phyloP scores from a whole-genome alignment of 2,888 invertebrate genomes.

The Artemia sinica region DNA sequence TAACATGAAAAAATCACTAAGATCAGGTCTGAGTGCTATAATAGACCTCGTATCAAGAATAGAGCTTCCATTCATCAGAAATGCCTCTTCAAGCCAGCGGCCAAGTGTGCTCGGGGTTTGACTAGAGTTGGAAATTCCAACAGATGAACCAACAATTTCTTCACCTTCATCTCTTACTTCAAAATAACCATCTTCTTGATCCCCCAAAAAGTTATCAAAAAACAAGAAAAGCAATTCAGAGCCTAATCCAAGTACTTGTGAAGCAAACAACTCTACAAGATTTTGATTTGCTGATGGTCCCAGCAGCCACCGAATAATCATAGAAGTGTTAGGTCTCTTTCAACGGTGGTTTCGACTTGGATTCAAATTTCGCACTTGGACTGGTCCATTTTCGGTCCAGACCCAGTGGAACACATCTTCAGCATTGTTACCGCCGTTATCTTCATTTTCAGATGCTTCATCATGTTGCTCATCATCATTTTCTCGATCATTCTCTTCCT shows the following conservation, averaged over 20 bases:
- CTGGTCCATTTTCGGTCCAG: slow-evolving; percentile 33
- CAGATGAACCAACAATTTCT: slow-evolving; percentile 21
- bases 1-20: slow-evolving; percentile 36
- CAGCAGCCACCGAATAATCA: slow-evolving; percentile 44
- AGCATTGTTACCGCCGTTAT: slow-evolving; percentile 34
- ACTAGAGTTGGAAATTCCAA: slow-evolving; percentile 27
- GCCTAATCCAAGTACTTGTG: slow-evolving; percentile 25
- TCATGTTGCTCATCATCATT: slow-evolving; percentile 33
- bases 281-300: slow-evolving; percentile 37
- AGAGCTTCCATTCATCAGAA: slow-evolving; percentile 57
- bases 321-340: slow-evolving; percentile 45
- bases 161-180: slow-evolving; percentile 23
- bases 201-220: slow-evolving; percentile 43
- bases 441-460: slow-evolving; percentile 28
- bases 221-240: slow-evolving; percentile 41
- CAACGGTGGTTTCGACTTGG: slow-evolving; percentile 40
- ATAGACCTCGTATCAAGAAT: slow-evolving; percentile 58
- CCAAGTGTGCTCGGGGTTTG: slow-evolving; percentile 44
- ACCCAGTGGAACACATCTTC: slow-evolving; percentile 33
- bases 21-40: slow-evolving; percentile 53
- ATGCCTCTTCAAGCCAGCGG: slow-evolving; percentile 69
- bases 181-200: slow-evolving; percentile 39
- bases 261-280: slow-evolving; percentile 34
- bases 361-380: slow-evolving; percentile 40
- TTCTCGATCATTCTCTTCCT: slow-evolving; percentile 33